Percentiles rank a stretch among this genome's conserved stretches.
Evolutionary conservation across 2,113 vertebrate species (phyloP).

Genomic region (Eulacestoma nigropectus): DNA sequence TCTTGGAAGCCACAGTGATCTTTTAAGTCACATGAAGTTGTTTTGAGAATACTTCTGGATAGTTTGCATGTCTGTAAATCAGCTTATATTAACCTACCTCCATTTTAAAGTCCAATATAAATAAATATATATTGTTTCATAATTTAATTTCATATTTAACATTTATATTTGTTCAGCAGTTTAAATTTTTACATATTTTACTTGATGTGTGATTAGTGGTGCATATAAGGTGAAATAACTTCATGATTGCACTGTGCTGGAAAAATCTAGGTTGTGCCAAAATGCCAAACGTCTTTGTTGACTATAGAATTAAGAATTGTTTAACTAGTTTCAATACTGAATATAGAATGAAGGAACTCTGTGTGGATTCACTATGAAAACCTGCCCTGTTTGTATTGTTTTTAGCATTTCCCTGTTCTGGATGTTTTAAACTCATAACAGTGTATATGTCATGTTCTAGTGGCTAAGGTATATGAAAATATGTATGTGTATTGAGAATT

Average conservation of each 20-base stretch:
- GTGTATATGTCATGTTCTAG: not conserved
- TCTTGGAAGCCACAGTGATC: not conserved
- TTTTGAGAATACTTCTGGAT: not conserved
- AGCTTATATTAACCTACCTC: not conserved
- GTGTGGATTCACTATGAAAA: not conserved
- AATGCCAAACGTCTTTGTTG: not conserved
- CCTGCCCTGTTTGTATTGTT: not conserved
- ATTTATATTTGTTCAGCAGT: not conserved
- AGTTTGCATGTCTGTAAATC: not conserved
- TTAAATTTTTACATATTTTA: not conserved
- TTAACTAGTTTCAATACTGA: not conserved
- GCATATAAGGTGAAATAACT: not conserved
- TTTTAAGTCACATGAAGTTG: not conserved
- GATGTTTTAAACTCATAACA: not conserved
- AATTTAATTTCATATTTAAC: not conserved
- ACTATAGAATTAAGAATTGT: not conserved
- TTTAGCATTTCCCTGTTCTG: not conserved
- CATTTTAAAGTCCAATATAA: not conserved
- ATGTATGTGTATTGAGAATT: not conserved
- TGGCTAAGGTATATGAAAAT: not conserved
- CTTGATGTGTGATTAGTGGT: not conserved
- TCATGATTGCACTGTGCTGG: not conserved
- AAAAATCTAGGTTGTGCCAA: not conserved
- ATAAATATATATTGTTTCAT: not conserved
- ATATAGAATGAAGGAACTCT: not conserved